Percentiles rank a stretch among this genome's conserved stretches.
These are phyloP conservation scores for Embiotoca jacksoni DNA, from an alignment of 2,113 vertebrate genomes.

Conservation along the genomic window DNA sequence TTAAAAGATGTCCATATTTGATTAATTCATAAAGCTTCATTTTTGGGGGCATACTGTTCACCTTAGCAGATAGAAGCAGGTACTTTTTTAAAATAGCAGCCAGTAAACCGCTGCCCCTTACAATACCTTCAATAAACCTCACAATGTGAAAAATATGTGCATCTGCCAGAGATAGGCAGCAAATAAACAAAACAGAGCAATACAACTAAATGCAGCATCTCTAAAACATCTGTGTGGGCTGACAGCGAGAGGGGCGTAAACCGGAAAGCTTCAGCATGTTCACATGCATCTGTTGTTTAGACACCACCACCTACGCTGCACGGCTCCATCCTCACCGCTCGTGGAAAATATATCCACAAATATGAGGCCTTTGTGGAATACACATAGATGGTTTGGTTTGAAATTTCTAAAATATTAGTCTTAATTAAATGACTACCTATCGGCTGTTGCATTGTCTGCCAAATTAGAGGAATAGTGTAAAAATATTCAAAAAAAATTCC, in stretches of 20 bases:
- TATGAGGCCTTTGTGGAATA: too few species aligned
- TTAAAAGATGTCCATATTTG: too few species aligned
- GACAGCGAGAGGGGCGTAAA: conserved; percentile 19
- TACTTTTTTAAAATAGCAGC: conserved; percentile 19
- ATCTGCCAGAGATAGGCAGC: conserved; percentile 30
- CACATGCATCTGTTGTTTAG: conserved; percentile 68
- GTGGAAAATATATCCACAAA: too few species aligned
- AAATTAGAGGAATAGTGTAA: too few species aligned
- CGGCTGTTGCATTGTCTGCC: too few species aligned
- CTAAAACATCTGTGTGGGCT: conserved; percentile 63
- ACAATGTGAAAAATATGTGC: conserved; percentile 31
- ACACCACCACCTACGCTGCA: conserved; percentile 51
- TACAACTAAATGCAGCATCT: conserved; percentile 37
- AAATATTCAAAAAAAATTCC: too few species aligned
- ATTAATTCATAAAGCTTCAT: too few species aligned
- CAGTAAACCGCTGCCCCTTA: conserved; percentile 7
- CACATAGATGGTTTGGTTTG: too few species aligned
- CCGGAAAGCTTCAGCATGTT: conserved; percentile 42
- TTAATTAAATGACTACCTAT: too few species aligned
- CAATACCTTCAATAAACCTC: conserved; percentile 29
- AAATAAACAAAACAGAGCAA: conserved; percentile 41
- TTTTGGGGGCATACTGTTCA: background rate
- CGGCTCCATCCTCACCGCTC: too few species aligned
- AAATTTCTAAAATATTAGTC: too few species aligned
- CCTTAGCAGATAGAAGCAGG: conserved; percentile 9